Evolutionary conservation across 2,113 vertebrate genomes (phyloP), one percentile per base, ranked within the genome.

Genomic region (Trogon surrucura): DNA sequence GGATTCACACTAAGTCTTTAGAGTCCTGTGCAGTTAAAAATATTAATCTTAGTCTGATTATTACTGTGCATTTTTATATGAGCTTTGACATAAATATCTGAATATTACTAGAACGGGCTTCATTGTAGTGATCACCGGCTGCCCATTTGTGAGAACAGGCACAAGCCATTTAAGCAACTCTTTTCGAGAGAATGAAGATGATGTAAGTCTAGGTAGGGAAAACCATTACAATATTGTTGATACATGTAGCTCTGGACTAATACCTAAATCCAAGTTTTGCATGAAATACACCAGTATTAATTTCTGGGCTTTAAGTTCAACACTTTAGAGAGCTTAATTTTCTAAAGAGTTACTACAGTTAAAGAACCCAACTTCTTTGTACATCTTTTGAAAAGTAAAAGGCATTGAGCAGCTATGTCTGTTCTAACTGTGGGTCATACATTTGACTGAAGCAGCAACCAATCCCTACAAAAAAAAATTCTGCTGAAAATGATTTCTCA

Each of bases 311-410:
- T 85, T n/a, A 26, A 30, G 27, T 47, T 83, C 62, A 80, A 30
- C 3, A 3, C 13, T 36, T 65, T 1, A 64, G 16, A 56, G 10
- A 75, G 3, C 11, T 61, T 20, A 11, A 23, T 58, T 22, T 45
- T 91, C 21, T 8, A 26, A 50, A 6, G 75, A 2, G 13, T n/a
- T 14, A 51, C 1, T 38, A 50, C 16, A 22, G 12, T n/a, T 48
- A 38, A 61, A 89, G 3, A 0, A 0, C 1, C 1, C 11, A 34
- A 38, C 9, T 47, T 56, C 7, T 65, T 53, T 48, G 27, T 64
- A 4, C 4, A 23, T 29, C 7, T 65, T 88, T 56, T 71, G 11
- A 82, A 50, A n/a, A 72, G 45, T 22, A 82, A 65, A 82, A 64
- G 7, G 2, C n/a, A 54, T 65, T 38, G 11, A 16, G 34, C 2